Percentiles rank a stretch among this genome's conserved stretches.
phyloP scores from a whole-genome alignment of 1,140 invertebrate genomes.

The Platyscapa corneri region DNA sequence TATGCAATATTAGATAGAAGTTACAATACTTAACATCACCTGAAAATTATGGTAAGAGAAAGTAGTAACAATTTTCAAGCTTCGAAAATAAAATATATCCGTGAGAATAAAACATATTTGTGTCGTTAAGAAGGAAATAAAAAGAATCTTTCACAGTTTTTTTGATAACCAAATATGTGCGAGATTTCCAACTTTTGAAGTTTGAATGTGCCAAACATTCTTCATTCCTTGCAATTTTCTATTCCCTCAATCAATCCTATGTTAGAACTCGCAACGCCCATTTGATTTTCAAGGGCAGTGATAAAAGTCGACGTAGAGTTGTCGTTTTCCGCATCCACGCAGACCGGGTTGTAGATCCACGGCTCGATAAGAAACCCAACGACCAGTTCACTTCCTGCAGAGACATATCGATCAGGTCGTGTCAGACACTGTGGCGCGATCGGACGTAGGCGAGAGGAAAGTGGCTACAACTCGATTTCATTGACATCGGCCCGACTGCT shows the following conservation, averaged over 20 bases:
- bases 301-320: not conserved
- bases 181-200: too few relatives aligned
- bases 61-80: not conserved
- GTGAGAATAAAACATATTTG: not conserved
- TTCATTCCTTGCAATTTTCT: too few relatives aligned
- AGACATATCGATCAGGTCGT: not conserved
- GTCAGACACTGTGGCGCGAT: constrained; percentile 5
- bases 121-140: not conserved
- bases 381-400: not conserved
- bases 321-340: not conserved
- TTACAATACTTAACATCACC: not conserved
- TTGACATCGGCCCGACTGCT: not conserved
- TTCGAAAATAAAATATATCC: too few relatives aligned
- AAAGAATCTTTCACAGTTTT: too few relatives aligned
- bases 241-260: too few relatives aligned
- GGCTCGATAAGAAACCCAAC: not conserved
- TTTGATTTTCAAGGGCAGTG: not conserved
- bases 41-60: not conserved
- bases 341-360: not conserved
- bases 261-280: not conserved
- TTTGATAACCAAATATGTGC: not conserved
- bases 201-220: too few relatives aligned
- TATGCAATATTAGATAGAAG: not conserved
- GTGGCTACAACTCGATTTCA: not conserved
- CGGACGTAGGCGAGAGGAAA: not conserved